Conservation (phyloP, 2,113 vertebrate species). For the Amazona guildingii region DNA sequence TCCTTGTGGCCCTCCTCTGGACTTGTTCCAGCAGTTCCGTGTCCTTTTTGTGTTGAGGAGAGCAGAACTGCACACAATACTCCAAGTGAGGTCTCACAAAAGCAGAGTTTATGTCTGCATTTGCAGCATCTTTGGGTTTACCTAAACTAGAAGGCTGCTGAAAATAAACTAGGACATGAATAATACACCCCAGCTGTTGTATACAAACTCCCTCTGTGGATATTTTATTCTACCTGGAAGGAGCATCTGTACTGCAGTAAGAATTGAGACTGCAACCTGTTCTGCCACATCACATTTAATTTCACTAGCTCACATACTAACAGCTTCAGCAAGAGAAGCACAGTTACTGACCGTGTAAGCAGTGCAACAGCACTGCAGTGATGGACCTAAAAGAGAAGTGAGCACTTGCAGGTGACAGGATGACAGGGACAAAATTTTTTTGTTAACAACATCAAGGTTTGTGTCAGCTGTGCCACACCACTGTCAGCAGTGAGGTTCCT, state of each 20-base stretch:
- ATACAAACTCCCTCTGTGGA: not conserved
- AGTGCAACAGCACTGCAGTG: not conserved
- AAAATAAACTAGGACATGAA: not conserved
- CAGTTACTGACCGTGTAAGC: not conserved
- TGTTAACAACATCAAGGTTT: not conserved
- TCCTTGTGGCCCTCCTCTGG: too few relatives aligned
- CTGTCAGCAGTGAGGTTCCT: not conserved
- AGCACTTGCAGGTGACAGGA: not conserved
- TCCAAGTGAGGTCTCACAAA: too few relatives aligned
- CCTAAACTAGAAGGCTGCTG: not conserved
- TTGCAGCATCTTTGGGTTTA: not conserved
- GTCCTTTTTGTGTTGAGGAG: too few relatives aligned
- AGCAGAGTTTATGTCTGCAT: not conserved
- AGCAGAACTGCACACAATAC: too few relatives aligned
- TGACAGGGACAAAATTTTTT: not conserved
- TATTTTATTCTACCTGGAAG: not conserved
- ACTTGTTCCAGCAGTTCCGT: too few relatives aligned
- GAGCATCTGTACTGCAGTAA: not conserved
- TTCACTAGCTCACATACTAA: not conserved
- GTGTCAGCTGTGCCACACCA: accelerated
- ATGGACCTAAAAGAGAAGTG: not conserved
- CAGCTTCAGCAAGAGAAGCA: not conserved
- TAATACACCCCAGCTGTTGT: not conserved
- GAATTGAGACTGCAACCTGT: not conserved
- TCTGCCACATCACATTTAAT: not conserved